Conservation (phyloP, 2,113 vertebrate species). For the Acanthisitta chloris region DNA sequence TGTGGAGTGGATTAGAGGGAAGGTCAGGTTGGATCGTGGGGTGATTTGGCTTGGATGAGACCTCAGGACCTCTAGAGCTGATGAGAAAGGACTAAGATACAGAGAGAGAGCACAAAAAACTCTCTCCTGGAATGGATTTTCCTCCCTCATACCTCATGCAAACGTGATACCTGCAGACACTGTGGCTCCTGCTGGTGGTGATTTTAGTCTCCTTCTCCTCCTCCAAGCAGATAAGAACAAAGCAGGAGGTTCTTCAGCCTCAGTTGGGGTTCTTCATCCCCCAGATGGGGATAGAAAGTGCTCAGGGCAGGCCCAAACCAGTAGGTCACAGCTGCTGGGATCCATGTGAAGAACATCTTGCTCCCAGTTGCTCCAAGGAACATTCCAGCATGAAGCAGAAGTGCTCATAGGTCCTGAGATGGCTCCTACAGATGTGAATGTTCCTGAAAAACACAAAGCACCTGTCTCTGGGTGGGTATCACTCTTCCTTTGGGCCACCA, state of each 20-base stretch:
- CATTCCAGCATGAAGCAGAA: not conserved
- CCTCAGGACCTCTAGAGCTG: no score
- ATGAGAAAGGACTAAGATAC: no score
- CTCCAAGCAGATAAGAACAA: not conserved
- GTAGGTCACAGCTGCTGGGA: accelerated
- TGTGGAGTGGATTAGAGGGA: accelerated
- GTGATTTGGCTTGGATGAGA: not conserved
- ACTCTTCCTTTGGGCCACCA: not conserved
- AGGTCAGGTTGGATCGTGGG: not conserved
- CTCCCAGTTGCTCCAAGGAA: not conserved
- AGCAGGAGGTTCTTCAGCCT: not conserved
- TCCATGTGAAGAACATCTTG: not conserved
- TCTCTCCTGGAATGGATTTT: no score
- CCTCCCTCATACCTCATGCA: not conserved
- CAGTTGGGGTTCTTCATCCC: no score
- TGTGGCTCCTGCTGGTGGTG: accelerated
- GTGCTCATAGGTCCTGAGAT: accelerated
- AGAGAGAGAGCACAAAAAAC: no score
- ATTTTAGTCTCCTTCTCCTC: not conserved
- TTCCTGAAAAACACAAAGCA: not conserved
- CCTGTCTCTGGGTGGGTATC: no score
- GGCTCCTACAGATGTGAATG: not conserved
- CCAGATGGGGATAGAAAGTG: not conserved
- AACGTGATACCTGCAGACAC: not conserved
- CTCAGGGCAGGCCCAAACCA: not conserved